Evolutionary conservation across 1,140 invertebrate genomes (phyloP).

Genomic region (Delia radicum): DNA sequence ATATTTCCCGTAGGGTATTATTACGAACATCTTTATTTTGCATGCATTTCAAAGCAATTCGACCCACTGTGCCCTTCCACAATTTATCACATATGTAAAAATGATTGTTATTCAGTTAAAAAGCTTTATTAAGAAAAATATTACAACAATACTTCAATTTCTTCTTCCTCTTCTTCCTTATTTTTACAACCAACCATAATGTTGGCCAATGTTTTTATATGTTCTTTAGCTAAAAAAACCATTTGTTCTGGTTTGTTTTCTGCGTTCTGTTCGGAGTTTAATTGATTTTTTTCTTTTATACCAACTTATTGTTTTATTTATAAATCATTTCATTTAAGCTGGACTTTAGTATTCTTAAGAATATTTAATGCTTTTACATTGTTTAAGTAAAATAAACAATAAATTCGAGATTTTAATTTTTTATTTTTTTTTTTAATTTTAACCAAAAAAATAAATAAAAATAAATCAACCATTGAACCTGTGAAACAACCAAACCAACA

Average conservation of each 20-base stretch:
- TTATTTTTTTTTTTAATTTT: background rate
- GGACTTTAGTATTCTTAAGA: background rate
- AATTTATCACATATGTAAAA: background rate
- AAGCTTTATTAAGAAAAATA: background rate
- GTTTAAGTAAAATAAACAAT: background rate
- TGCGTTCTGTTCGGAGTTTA: too few species aligned
- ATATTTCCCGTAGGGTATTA: too few species aligned
- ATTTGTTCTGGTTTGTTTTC: background rate
- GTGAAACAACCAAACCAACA: background rate
- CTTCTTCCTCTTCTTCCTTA: too few species aligned
- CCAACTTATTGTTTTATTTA: background rate
- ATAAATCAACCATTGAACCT: background rate
- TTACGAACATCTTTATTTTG: too few species aligned
- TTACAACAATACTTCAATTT: background rate
- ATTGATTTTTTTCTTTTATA: background rate
- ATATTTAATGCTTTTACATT: background rate
- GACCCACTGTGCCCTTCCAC: too few species aligned
- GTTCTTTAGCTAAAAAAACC: too few species aligned
- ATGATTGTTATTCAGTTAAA: background rate
- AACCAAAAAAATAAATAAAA: background rate
- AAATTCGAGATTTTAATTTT: background rate
- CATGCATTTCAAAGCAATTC: too few species aligned
- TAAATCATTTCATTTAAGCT: constrained; percentile 6
- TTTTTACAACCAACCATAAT: too few species aligned
- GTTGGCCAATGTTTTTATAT: too few species aligned